Evolutionary conservation across 2,113 vertebrate genomes (phyloP).

Genomic region (Pycnonotus jocosus): DNA sequence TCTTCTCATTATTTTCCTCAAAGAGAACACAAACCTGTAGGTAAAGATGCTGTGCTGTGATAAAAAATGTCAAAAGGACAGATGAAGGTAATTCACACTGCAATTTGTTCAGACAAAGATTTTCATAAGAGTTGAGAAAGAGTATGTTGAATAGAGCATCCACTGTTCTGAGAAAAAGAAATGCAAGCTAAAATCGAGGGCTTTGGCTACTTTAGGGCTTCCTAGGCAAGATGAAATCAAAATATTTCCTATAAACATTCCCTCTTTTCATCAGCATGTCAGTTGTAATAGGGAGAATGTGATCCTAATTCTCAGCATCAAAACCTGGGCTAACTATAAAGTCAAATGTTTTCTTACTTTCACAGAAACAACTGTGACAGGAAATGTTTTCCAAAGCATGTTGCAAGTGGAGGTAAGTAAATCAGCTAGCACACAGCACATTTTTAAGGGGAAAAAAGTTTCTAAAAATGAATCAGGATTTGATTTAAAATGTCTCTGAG

Average conservation of each 20-base stretch:
- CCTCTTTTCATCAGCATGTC: conserved; percentile 15
- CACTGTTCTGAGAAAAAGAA: neutral
- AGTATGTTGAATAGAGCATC: neutral
- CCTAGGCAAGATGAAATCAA: conserved; percentile 16
- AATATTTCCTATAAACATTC: conserved; percentile 14
- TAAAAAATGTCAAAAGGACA: neutral
- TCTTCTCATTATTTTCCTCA: neutral
- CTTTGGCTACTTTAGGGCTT: conserved; percentile 17
- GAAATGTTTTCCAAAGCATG: neutral
- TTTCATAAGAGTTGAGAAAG: neutral
- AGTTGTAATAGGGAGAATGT: neutral
- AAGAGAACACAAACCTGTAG: neutral
- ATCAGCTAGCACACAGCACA: neutral
- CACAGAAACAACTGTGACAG: conserved; percentile 12
- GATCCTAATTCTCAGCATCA: conserved; percentile 11
- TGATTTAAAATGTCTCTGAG: conserved; percentile 41
- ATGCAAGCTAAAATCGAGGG: neutral
- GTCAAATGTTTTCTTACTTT: neutral
- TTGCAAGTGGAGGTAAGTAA: neutral
- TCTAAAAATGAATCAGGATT: conserved; percentile 38
- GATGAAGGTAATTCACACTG: neutral
- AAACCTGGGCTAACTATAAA: neutral
- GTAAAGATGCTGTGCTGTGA: neutral
- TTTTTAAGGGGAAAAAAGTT: neutral
- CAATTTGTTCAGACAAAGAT: neutral